Evolutionary conservation across 1,140 invertebrate genomes (phyloP), one percentile per base, ranked within the genome.

Genomic region (Tetranychus cinnabarinus): DNA sequence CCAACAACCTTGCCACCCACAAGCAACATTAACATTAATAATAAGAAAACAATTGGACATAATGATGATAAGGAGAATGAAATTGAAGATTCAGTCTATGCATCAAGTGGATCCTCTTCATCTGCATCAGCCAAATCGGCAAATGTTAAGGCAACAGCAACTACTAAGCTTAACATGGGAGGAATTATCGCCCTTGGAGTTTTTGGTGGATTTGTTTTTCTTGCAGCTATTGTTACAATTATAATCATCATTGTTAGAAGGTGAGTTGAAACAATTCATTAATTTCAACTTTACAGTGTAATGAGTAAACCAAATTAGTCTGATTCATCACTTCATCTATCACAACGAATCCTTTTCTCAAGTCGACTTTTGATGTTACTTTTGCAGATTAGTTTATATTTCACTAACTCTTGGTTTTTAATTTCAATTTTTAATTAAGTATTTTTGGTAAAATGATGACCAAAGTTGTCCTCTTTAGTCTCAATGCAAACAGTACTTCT

Each of bases 101-200:
- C 48, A 34, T 50, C 36, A n/a, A 46, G 60, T 42, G 39, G 39
- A 42, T 42, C 39, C 5, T 42, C 39, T 42, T 42, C 39, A 42
- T 42, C 39, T 42, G 5, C 39, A 42, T 5, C 39, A 33, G n/a
- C 50, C 50, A 52, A 52, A 31, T 33, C n/a, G 34, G 47, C 61
- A 15, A 61, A 77, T 12, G 76, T 79, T 37, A 79, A 81, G 63
- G 74, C 79, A 58, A 31, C 37, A 1, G 77, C 81, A 61, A 84
- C 82, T 37, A 82, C 83, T 1, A 81, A 82, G 67, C 74, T 88
- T 3, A 88, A 87, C 72, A 74, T 87, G 56, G 85, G 75, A 73
- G 85, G 86, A 1, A 86, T 92, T 56, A 88, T 92, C 59, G 86
- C 86, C 2, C 73, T 91, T 12, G 86, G 84, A 15, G 85, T 88